Base-by-base conservation (phyloP, 1,140 invertebrate species). In the Chironomus tepperi region DNA sequence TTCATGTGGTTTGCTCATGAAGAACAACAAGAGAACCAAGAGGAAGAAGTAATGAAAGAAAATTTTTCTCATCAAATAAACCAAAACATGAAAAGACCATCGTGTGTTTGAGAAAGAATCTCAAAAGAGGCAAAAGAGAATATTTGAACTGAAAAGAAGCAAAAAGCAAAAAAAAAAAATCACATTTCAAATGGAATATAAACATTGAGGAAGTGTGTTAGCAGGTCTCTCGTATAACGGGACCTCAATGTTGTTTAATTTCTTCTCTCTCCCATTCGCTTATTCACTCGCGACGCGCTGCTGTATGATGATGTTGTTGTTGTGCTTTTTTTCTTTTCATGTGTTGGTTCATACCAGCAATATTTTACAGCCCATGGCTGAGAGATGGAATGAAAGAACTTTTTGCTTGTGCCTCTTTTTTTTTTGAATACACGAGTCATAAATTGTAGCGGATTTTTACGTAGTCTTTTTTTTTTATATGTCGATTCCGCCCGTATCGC, bases 191-290 rank as follows among this genome's bases (percentile, higher is more conserved):
- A 70, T 70, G 65, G 65, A 70, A 70, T 70, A 70, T 18, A 70
- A 70, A 70, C 65, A 70, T 70, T 70, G 65, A 19, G 65, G 65
- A 70, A 70, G 65, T 70, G 65, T 70, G 65, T 70, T 70, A 70
- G 65, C 65, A 70, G 65, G 65, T 70, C 18, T 12, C 47, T 70
- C 65, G 19, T 19, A 18, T 70, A 70, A 70, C 65, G 65, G 65
- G 65, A 70, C 10, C 16, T 21, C 65, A 70, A 70, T 70, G 65
- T 70, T 70, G 65, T 70, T 70, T 70, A 15, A 70, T 70, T n/a
- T 70, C 65, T 70, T 70, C 19, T 18, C 18, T 70, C 16, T 70
- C 19, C 18, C 18, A 18, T 18, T 70, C 65, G 65, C 65, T 70
- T 57, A 57, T 57, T 57, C 65, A 6, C 18, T 70, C 65, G 19